Evolutionary conservation across 2,888 invertebrate species (phyloP).

Genomic region (Dioctria rufipes): DNA sequence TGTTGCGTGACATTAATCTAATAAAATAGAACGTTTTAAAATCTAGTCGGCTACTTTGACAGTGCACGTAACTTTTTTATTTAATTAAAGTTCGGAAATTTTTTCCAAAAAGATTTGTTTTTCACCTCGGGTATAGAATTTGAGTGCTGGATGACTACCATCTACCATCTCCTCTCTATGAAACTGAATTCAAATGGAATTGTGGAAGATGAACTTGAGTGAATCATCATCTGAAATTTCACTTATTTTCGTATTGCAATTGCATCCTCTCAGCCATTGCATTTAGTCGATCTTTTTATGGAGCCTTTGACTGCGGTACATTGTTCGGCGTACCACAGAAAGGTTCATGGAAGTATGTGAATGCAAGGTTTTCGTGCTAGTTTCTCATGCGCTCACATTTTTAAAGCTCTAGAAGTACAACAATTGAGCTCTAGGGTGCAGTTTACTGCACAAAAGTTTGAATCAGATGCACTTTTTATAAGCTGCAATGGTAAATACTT

Average conservation of each 20-base stretch:
- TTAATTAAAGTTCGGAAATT: too few relatives aligned
- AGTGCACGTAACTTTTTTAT: too few relatives aligned
- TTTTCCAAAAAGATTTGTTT: too few relatives aligned
- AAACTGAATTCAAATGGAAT: too few relatives aligned
- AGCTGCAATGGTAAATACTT: neutral
- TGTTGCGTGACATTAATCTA: too few relatives aligned
- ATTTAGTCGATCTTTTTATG: neutral
- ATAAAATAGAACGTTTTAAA: too few relatives aligned
- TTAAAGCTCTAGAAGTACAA: neutral
- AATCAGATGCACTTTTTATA: conserved; percentile 10
- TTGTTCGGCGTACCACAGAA: neutral
- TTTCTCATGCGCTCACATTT: neutral
- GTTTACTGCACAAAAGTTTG: conserved; percentile 1
- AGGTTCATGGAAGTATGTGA: neutral
- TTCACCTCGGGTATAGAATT: too few relatives aligned
- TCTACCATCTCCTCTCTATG: too few relatives aligned
- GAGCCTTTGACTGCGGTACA: neutral
- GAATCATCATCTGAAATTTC: neutral
- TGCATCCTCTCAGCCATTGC: neutral
- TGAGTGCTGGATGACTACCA: too few relatives aligned
- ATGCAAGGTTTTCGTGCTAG: neutral
- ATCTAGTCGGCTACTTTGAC: too few relatives aligned
- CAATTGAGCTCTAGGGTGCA: too few relatives aligned
- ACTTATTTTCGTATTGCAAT: conserved; percentile 1
- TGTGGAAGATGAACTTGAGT: neutral